These are phyloP conservation scores for Parasteatoda tepidariorum DNA, from an alignment of 1,140 invertebrate genomes.

Conservation along the genomic window DNA sequence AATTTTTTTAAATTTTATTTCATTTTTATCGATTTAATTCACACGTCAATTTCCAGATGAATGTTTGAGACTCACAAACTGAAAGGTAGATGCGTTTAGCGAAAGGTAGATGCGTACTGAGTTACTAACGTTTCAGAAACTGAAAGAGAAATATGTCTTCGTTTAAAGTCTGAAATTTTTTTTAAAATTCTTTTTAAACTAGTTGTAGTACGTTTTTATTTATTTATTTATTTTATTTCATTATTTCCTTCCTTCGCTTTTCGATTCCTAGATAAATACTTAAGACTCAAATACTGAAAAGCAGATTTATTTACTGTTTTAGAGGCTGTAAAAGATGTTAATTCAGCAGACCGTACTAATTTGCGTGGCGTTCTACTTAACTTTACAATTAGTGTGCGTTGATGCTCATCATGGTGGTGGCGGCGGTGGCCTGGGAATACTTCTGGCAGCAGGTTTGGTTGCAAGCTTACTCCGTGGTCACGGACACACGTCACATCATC, in stretches of 20 bases:
- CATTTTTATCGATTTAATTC: no score
- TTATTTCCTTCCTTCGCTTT: not conserved
- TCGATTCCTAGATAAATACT: not conserved
- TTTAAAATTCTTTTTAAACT: no score
- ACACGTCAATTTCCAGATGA: no score
- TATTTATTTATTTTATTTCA: not conserved
- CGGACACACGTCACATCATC: conserved; percentile 15
- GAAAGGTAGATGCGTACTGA: no score
- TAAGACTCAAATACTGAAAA: not conserved
- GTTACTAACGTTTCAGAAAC: no score
- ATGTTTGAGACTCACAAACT: no score
- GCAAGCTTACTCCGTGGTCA: conserved; percentile 11
- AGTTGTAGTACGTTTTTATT: no score
- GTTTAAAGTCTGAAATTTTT: no score
- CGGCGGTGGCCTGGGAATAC: not conserved
- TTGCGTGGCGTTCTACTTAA: not conserved
- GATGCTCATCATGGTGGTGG: conserved; percentile 8
- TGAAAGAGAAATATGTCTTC: no score
- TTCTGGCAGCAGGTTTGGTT: not conserved
- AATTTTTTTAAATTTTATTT: no score
- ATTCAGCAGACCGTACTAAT: not conserved
- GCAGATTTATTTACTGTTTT: not conserved
- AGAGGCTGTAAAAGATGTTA: not conserved
- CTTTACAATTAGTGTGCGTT: not conserved
- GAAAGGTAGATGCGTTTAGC: no score